Conservation (phyloP, 2,113 vertebrate genomes). For the Strix uralensis region DNA sequence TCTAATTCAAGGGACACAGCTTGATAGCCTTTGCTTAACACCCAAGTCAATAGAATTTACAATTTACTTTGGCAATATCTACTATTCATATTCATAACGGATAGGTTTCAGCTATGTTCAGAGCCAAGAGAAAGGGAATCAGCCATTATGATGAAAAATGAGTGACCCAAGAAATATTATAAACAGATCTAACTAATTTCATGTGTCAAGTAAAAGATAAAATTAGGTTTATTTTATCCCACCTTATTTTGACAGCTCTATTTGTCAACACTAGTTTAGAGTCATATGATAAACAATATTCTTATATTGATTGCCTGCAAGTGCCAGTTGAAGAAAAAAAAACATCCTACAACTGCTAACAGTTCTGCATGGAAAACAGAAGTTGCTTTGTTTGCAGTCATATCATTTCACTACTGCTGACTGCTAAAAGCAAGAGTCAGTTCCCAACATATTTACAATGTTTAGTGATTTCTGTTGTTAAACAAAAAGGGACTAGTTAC, state of each 20-base stretch:
- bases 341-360: neutral
- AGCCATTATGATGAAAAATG: neutral
- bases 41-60: neutral
- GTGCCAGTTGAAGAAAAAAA: neutral
- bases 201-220: neutral
- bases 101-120: neutral
- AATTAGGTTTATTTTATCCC: neutral
- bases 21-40: neutral
- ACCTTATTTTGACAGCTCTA: neutral
- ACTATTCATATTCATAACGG: neutral
- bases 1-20: neutral
- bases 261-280: neutral
- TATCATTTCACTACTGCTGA: neutral
- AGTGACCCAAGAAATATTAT: neutral
- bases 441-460: neutral
- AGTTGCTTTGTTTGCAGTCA: neutral
- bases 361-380: neutral
- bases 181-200: neutral
- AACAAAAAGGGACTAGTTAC: neutral
- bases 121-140: neutral
- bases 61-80: neutral
- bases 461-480: neutral
- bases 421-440: rapidly evolving
- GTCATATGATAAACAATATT: neutral
- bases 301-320: neutral